Evolutionary conservation across 2,888 invertebrate genomes (phyloP).

Genomic region (Bombyx huttoni): DNA sequence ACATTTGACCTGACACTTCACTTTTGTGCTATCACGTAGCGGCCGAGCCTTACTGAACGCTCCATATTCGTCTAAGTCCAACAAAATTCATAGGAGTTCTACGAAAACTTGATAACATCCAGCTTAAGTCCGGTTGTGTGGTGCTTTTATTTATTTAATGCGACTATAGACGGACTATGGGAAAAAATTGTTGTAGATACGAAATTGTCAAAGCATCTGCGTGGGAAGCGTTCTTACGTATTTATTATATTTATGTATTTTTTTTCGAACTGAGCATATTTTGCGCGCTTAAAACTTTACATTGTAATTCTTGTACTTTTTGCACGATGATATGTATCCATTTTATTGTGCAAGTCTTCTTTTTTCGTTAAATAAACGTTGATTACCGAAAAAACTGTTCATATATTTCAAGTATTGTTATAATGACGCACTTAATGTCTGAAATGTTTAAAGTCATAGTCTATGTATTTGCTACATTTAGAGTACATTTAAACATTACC

Average conservation of each 20-base stretch:
- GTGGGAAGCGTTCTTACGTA: conserved; percentile 1
- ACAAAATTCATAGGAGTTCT: conserved; percentile 4
- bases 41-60: neutral
- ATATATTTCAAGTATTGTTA: no score
- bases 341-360: neutral
- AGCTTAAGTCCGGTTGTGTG: conserved; percentile 5
- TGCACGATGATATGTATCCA: neutral
- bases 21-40: neutral
- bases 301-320: neutral
- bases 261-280: neutral
- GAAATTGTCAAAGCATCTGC: conserved; percentile 1
- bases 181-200: conserved; percentile 1
- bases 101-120: conserved; percentile 3
- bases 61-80: neutral
- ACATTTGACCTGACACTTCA: neutral
- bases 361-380: no score
- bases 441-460: no score
- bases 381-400: no score
- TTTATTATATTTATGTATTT: neutral
- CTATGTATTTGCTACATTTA: no score
- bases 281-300: neutral
- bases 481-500: no score
- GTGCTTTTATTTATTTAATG: conserved; percentile 2
- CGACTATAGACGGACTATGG: conserved; percentile 2
- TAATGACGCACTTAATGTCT: no score